Conservation (phyloP, 2,113 vertebrate species). For the Balaeniceps rex region DNA sequence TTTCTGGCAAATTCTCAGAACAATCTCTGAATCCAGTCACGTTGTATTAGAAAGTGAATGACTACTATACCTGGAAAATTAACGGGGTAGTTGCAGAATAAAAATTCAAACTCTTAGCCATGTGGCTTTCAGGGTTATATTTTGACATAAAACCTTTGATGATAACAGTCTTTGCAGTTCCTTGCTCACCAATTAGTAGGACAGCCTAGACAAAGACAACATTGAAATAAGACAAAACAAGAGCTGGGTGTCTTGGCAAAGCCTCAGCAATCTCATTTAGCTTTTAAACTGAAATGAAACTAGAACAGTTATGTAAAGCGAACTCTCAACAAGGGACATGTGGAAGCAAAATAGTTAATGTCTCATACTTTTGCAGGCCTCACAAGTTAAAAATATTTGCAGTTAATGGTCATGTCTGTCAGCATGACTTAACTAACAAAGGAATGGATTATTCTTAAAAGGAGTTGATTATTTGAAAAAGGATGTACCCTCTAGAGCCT, state of each 20-base stretch:
- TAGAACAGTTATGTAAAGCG: neutral
- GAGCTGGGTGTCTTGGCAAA: neutral
- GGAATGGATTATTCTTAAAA: neutral
- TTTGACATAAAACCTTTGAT: conserved; percentile 92
- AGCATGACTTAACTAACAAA: neutral
- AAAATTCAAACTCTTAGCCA: conserved; percentile 89
- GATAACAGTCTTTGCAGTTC: conserved; percentile 95
- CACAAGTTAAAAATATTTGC: neutral
- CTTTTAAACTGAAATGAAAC: neutral
- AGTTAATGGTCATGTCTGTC: neutral
- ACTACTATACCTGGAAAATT: conserved; percentile 90
- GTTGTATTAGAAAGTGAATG: neutral
- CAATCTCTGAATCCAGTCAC: neutral
- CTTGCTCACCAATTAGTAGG: conserved; percentile 94
- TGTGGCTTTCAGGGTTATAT: conserved; percentile 86
- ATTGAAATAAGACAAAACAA: neutral
- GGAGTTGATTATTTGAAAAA: neutral
- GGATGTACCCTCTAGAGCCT: neutral
- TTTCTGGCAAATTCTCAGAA: neutral
- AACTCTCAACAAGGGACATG: neutral
- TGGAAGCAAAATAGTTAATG: neutral
- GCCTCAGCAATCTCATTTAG: neutral
- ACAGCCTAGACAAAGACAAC: conserved; percentile 79
- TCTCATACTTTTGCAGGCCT: neutral
- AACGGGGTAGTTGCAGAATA: conserved; percentile 94